Evolutionary conservation across 2,797 vertebrate genomes (phyloP), one percentile per base, ranked within the genome.

Genomic region (Stomatorhinus walkeri): DNA sequence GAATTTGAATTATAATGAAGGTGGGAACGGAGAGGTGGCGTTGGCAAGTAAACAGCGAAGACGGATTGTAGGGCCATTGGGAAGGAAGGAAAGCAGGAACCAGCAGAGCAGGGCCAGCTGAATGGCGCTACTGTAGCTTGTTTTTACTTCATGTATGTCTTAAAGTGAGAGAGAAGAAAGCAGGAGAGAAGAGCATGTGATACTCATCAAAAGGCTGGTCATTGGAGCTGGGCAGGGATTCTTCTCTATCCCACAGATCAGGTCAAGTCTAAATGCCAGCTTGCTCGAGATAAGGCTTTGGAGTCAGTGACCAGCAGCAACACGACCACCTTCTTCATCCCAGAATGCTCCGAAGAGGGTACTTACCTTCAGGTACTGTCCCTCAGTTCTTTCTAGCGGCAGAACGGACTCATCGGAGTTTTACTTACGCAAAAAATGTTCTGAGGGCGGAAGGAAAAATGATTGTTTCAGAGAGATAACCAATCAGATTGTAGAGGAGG

Each of bases 241-340:
- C 22, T 49, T 51, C 81, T 85, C 24, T 51, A 43, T 28, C 22
- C 54, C 28, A 24, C 52, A 95, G 95, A 94, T 61, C 87, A 59
- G 0, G 88, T 87, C 52, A 92, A 91, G 90, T 92, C 94, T 10
- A 94, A 93, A 72, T 95, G 94, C 88, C 94, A 94, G 88, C 91
- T 93, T 87, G 93, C 92, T 64, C 92, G 93, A 7, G 46, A 91
- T 14, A 91, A 92, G 54, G 93, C 93, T 9, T 89, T 94, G 83
- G 89, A 92, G 87, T 89, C 91, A 68, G 88, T 89, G 10, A 9
- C 87, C 59, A 92, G 36, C 61, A 90, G 40, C 4, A 88, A 89
- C 28, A 28, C 88, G 0, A 88, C 90, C 0, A 90, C 92, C 43
- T 24, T 91, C 59, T 94, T 94, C 40, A 87, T 94, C 16, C 94